Evolutionary conservation across 2,888 invertebrate genomes (phyloP).

Genomic region (Xanthia togata): DNA sequence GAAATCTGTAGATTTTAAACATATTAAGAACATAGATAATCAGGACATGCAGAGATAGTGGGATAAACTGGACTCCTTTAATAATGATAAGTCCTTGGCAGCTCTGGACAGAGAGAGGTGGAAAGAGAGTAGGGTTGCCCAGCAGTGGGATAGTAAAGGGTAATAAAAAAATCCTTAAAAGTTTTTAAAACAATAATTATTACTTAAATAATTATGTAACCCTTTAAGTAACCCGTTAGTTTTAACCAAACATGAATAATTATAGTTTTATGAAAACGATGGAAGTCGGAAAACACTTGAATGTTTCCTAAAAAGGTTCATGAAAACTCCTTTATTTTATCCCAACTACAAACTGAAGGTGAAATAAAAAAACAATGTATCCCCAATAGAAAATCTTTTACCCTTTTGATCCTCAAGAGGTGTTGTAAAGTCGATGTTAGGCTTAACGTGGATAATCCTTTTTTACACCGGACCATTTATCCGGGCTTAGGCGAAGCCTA

Average conservation of each 20-base stretch:
- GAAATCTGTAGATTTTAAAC: neutral
- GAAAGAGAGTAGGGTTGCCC: too few relatives aligned
- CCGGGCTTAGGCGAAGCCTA: constrained; percentile 39
- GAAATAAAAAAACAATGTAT: constrained; percentile 32
- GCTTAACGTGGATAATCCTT: constrained; percentile 53
- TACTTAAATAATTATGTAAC: too few relatives aligned
- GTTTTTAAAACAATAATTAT: too few relatives aligned
- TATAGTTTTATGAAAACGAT: neutral
- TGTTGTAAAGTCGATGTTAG: constrained; percentile 54
- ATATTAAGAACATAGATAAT: too few relatives aligned
- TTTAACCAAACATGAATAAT: too few relatives aligned
- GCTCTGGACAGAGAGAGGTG: too few relatives aligned
- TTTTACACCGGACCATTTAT: constrained; percentile 56
- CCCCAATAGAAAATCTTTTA: constrained; percentile 34
- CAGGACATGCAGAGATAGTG: too few relatives aligned
- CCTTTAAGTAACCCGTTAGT: too few relatives aligned
- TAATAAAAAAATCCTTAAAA: too few relatives aligned
- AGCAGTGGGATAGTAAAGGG: too few relatives aligned
- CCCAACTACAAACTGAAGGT: constrained; percentile 7
- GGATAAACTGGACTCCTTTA: too few relatives aligned
- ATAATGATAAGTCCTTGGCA: too few relatives aligned
- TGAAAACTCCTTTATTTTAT: constrained; percentile 11
- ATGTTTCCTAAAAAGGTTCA: neutral
- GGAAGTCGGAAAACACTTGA: neutral
- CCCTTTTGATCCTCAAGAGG: constrained; percentile 42